A percentile compares a stretch with the other conserved stretches of the same genome.
phyloP scores from a whole-genome alignment of 1,140 invertebrate species.

The Lamellibrachia luymesi region DNA sequence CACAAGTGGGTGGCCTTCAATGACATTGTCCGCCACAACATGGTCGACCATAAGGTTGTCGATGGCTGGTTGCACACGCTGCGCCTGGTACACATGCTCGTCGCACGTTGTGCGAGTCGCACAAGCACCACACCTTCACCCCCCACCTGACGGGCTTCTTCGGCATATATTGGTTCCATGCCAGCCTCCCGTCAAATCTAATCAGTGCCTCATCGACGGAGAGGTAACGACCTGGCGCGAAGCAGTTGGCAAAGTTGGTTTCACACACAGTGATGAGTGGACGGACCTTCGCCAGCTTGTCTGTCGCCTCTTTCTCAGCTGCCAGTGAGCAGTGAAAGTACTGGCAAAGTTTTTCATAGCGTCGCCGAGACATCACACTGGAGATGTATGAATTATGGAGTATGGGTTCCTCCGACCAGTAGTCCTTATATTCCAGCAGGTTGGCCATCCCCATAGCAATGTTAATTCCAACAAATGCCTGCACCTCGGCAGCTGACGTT shows the following conservation, averaged over 20 bases:
- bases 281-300: neutral
- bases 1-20: too few relatives aligned
- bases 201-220: slow-evolving; percentile 56
- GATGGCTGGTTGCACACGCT: neutral
- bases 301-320: neutral
- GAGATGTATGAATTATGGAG: neutral
- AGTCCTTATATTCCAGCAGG: neutral
- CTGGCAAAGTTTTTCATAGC: neutral
- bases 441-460: neutral
- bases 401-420: neutral
- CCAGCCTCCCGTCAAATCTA: slow-evolving; percentile 53
- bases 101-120: slow-evolving; percentile 23
- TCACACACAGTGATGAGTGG: neutral
- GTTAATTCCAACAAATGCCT: slow-evolving; percentile 5
- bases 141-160: slow-evolving; percentile 57
- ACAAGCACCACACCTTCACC: slow-evolving; percentile 41
- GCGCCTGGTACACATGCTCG: neutral
- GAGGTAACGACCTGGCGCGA: neutral
- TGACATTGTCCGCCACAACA: neutral
- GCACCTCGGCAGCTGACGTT: neutral
- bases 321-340: neutral
- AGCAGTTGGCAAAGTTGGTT: neutral
- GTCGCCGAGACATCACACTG: neutral
- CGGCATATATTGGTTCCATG: slow-evolving; percentile 55
- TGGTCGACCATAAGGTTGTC: neutral